These are phyloP conservation scores for Mastomys coucha DNA, from an alignment of 2,113 vertebrate genomes.

Conservation along the genomic window DNA sequence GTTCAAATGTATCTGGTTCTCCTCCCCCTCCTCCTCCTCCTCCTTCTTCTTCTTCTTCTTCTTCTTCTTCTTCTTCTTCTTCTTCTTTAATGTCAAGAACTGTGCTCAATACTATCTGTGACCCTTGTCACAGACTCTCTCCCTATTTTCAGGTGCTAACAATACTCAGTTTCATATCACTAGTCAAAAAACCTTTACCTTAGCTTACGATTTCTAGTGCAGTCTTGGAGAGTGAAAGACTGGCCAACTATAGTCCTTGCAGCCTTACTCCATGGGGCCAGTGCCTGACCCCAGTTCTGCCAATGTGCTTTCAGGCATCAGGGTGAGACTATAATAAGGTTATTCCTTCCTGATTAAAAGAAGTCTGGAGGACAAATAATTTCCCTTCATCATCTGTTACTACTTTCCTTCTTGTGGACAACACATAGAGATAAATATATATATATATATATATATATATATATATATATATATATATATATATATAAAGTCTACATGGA, in stretches of 20 bases:
- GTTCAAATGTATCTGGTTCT: not conserved
- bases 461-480: no score
- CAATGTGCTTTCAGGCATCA: not conserved
- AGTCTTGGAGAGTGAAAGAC: not conserved
- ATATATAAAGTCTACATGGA: not conserved
- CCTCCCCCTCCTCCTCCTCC: no score
- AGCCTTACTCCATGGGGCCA: accelerated
- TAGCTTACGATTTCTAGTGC: not conserved
- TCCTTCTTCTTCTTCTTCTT: not conserved
- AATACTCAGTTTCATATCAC: not conserved
- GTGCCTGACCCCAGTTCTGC: not conserved
- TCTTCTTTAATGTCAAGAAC: not conserved
- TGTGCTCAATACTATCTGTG: not conserved
- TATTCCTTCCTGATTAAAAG: not conserved
- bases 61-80: not conserved
- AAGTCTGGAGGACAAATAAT: not conserved
- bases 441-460: no score
- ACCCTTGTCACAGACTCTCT: not conserved
- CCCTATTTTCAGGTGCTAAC: not conserved
- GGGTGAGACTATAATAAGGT: not conserved
- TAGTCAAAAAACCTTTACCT: not conserved
- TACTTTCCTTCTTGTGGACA: not conserved
- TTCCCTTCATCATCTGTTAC: not conserved
- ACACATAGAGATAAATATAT: not conserved
- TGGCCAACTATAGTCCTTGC: no score